Evolutionary conservation across 2,113 vertebrate species (phyloP).

Genomic region (Bombycilla garrulus): DNA sequence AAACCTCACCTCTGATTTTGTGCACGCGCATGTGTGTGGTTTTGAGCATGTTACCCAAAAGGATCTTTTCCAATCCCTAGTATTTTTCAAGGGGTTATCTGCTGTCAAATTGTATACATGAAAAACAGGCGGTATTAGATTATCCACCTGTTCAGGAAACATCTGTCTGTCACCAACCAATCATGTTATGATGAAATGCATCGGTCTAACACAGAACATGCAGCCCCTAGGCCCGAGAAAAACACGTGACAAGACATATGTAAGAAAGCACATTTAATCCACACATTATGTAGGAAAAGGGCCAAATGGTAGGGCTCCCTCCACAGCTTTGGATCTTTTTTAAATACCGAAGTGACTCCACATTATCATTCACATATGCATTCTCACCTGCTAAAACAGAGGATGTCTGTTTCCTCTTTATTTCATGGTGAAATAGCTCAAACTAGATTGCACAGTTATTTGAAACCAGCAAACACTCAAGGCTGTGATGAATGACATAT

Average conservation of each 20-base stretch:
- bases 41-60: neutral
- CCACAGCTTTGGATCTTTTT: neutral
- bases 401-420: neutral
- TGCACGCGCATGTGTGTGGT: neutral
- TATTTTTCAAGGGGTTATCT: neutral
- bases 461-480: neutral
- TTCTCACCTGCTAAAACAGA: neutral
- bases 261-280: neutral
- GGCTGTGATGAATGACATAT: neutral
- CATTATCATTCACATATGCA: neutral
- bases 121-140: neutral
- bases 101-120: neutral
- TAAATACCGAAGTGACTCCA: neutral
- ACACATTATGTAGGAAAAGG: neutral
- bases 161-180: neutral
- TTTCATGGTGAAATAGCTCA: neutral
- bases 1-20: neutral
- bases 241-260: neutral
- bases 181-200: neutral
- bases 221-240: neutral
- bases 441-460: neutral
- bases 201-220: neutral
- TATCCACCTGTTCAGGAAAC: neutral
- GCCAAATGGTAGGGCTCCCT: neutral
- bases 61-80: neutral